These are phyloP conservation scores for Leptinotarsa texana DNA, from an alignment of 1,140 invertebrate genomes.

Conservation along the genomic window DNA sequence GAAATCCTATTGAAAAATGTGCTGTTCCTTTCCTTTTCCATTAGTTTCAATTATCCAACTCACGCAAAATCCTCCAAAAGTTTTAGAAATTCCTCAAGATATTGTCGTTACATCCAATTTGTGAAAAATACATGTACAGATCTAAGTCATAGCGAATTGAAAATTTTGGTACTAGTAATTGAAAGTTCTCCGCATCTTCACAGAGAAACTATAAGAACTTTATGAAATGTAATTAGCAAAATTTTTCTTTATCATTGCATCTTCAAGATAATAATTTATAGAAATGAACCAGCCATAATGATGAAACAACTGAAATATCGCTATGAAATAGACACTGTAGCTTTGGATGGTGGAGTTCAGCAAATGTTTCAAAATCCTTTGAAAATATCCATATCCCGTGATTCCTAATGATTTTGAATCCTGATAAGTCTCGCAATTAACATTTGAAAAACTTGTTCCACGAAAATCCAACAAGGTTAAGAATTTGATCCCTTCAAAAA, in stretches of 20 bases:
- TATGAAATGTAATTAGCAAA: no score
- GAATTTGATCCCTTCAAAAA: conserved; percentile 18
- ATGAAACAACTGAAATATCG: background rate
- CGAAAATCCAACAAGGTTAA: conserved; percentile 1
- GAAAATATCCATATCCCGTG: background rate
- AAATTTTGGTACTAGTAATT: no score
- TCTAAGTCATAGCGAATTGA: no score
- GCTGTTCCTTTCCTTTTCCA: conserved; percentile 10
- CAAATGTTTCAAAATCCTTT: conserved; percentile 3
- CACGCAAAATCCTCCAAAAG: conserved; percentile 8
- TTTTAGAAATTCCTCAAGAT: background rate
- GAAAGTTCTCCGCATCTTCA: background rate
- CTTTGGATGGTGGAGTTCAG: background rate
- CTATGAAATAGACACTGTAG: background rate
- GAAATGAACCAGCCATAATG: no score
- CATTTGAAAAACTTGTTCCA: conserved; percentile 1
- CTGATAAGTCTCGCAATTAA: background rate
- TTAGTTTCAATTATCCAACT: conserved; percentile 15
- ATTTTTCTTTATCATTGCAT: no score
- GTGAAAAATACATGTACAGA: background rate
- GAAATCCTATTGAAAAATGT: conserved; percentile 9
- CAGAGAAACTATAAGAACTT: background rate
- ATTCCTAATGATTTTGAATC: conserved; percentile 4
- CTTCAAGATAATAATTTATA: no score
- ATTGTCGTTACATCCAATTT: background rate